Conservation (phyloP, 2,888 invertebrate species). For the Gymnocheta viridis region DNA sequence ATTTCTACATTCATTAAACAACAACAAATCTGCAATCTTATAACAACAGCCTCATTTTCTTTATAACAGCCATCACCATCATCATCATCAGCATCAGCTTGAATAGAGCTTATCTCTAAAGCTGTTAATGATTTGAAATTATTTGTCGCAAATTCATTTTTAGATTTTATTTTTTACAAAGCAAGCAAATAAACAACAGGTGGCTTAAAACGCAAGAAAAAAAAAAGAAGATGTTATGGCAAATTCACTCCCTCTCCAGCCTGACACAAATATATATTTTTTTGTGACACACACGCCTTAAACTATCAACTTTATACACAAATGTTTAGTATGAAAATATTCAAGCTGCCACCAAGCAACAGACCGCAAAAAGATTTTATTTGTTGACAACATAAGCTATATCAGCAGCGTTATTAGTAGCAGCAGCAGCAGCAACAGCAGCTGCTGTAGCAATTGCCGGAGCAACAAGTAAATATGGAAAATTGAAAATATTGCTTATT, state of each 20-base stretch:
- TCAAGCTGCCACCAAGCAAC: conserved; percentile 37
- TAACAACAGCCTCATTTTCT: conserved; percentile 5
- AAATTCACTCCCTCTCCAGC: not conserved
- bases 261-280: not conserved
- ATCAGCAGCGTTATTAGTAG: not conserved
- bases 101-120: conserved; percentile 39
- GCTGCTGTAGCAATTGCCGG: not conserved
- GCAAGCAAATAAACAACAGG: conserved; percentile 53
- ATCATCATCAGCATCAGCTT: conserved; percentile 4
- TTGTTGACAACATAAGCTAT: conserved; percentile 41
- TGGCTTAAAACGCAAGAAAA: conserved; percentile 40
- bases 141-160: conserved; percentile 63
- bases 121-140: conserved; percentile 67
- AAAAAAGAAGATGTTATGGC: not conserved
- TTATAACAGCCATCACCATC: conserved; percentile 30
- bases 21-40: not conserved
- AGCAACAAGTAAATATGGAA: conserved; percentile 38
- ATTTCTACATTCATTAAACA: not conserved
- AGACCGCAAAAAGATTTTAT: conserved; percentile 61
- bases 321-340: conserved; percentile 66
- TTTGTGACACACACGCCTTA: conserved; percentile 45
- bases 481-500: conserved; percentile 55
- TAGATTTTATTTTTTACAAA: conserved; percentile 8
- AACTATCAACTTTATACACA: conserved; percentile 30
- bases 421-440: not conserved